phyloP scores from a whole-genome alignment of 2,888 invertebrate genomes.

The Drosophila dives region DNA sequence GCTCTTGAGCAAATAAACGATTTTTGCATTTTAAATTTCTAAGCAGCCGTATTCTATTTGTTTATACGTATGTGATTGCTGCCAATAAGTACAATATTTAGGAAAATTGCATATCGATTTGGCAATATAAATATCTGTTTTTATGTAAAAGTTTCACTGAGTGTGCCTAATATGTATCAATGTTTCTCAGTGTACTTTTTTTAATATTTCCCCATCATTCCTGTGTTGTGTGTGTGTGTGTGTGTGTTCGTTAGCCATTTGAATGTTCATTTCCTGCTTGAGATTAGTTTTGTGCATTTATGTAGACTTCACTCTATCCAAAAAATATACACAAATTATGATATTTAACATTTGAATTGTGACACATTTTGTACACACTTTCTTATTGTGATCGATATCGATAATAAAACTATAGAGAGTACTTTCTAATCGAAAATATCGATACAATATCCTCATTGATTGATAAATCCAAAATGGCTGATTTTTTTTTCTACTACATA shows the following conservation, averaged over 20 bases:
- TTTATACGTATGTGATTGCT: slow-evolving; percentile 13
- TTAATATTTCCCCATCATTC: slow-evolving; percentile 33
- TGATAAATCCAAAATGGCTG: background rate
- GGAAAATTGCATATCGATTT: slow-evolving; percentile 73
- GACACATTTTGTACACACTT: slow-evolving; percentile 1
- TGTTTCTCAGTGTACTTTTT: slow-evolving; percentile 25
- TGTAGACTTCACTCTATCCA: slow-evolving; percentile 18
- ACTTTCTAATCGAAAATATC: background rate
- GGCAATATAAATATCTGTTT: slow-evolving; percentile 34
- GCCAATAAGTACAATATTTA: slow-evolving; percentile 59
- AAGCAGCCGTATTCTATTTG: slow-evolving; percentile 44
- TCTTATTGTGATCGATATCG: background rate
- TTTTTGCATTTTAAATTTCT: slow-evolving; percentile 78
- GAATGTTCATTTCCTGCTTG: slow-evolving; percentile 61
- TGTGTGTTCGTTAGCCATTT: slow-evolving; percentile 47
- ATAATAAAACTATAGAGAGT: too few species aligned
- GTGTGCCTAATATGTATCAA: slow-evolving; percentile 13
- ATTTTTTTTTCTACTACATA: background rate
- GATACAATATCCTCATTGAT: too few species aligned
- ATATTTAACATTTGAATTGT: slow-evolving; percentile 21
- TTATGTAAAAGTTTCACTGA: slow-evolving; percentile 40
- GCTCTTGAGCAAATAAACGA: slow-evolving; percentile 77
- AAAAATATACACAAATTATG: slow-evolving; percentile 20
- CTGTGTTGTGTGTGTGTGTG: slow-evolving; percentile 10
- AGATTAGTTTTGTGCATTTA: slow-evolving; percentile 57